Evolutionary conservation across 37 sponge, comb jelly and placozoan species (phyloP).

Genomic region (Aphrocallistes beatrix): DNA sequence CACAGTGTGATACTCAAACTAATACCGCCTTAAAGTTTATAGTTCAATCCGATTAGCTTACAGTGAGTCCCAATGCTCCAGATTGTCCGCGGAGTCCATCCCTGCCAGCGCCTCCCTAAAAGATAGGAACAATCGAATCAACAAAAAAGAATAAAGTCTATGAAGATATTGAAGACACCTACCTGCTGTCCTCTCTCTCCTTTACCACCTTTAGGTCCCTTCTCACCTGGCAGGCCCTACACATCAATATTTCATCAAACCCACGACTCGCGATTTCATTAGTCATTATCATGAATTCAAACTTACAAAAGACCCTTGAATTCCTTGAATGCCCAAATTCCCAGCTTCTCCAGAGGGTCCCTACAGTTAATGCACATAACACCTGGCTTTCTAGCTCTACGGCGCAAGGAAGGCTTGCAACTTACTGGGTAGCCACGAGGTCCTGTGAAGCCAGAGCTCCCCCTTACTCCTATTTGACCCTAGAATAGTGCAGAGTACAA

Average conservation of each 20-base stretch:
- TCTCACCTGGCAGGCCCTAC: not conserved
- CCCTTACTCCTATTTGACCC: not conserved
- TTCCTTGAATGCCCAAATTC: not conserved
- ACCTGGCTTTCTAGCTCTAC: not conserved
- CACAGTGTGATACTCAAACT: not conserved
- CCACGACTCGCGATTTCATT: not conserved
- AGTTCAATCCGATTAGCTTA: not conserved
- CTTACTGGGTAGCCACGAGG: not conserved
- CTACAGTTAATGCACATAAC: not conserved
- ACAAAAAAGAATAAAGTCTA: not conserved
- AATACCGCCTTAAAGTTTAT: not conserved
- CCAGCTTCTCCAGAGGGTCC: not conserved
- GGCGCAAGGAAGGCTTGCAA: not conserved
- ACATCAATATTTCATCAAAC: not conserved
- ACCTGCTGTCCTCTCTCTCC: conserved; percentile 8
- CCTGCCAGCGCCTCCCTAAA: not conserved
- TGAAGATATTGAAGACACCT: not conserved
- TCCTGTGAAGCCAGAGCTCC: not conserved
- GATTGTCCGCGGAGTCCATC: not conserved
- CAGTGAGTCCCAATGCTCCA: not conserved
- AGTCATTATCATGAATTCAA: not conserved
- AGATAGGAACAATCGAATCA: not conserved
- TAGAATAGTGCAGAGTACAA: not conserved
- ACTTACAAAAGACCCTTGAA: not conserved
- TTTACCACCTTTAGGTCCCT: not conserved